These are phyloP conservation scores for Willisornis vidua DNA, from an alignment of 2,113 vertebrate species.

Conservation along the genomic window DNA sequence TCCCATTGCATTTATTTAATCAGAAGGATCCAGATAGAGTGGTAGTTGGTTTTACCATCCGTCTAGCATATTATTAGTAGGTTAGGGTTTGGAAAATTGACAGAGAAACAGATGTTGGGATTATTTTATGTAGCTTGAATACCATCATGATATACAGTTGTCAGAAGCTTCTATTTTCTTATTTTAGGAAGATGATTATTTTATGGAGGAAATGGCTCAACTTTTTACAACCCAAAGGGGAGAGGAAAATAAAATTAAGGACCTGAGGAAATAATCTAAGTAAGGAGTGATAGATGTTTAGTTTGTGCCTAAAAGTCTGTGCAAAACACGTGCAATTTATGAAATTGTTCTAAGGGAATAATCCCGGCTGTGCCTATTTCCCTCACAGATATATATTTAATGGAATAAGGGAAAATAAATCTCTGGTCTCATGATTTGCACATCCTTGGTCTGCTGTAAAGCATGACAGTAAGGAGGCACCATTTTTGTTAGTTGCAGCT, in stretches of 20 bases:
- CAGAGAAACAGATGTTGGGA: constrained; percentile 73
- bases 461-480: background rate
- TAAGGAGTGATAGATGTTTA: constrained; percentile 6
- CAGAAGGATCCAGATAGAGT: constrained; percentile 20
- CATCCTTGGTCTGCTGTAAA: background rate
- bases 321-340: constrained; percentile 2
- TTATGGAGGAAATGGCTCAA: constrained; percentile 21
- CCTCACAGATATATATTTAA: background rate
- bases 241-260: background rate
- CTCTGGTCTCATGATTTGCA: background rate
- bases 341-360: constrained; percentile 28
- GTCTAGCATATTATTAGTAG: constrained; percentile 64
- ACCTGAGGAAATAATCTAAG: background rate
- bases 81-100: constrained; percentile 64
- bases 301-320: constrained; percentile 2
- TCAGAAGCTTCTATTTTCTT: constrained; percentile 59
- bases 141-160: constrained; percentile 48
- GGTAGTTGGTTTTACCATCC: constrained; percentile 37
- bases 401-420: constrained; percentile 19
- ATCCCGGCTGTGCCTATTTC: background rate
- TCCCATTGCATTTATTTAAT: background rate
- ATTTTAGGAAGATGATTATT: constrained; percentile 30
- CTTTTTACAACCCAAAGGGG: background rate
- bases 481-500: background rate
- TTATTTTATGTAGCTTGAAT: constrained; percentile 60